A percentile compares a stretch with the other conserved stretches of the same genome.
These are phyloP conservation scores for Sapayoa aenigma DNA, from an alignment of 2,113 vertebrate species.

Conservation along the genomic window DNA sequence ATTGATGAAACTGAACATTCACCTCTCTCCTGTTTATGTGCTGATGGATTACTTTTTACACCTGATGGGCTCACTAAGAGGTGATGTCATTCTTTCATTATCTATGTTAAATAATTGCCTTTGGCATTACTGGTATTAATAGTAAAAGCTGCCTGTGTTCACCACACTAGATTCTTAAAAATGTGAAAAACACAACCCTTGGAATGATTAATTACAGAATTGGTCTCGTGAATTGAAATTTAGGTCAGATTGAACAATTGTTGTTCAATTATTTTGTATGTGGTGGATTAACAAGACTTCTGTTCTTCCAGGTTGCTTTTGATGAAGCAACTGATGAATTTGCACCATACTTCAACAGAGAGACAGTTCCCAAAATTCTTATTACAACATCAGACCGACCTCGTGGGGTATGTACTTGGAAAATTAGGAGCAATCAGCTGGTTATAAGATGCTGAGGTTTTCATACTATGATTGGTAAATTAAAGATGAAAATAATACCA, in stretches of 20 bases:
- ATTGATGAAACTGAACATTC: neutral
- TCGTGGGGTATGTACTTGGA: conserved; percentile 81
- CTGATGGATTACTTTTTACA: neutral
- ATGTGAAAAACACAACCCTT: accelerated
- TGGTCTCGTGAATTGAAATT: neutral
- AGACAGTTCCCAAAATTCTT: conserved; percentile 95
- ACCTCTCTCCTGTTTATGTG: neutral
- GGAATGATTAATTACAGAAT: neutral
- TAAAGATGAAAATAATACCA: neutral
- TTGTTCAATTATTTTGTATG: neutral
- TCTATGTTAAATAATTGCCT: neutral
- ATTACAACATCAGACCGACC: conserved; percentile 97
- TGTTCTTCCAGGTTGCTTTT: conserved; percentile 83
- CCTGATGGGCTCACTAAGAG: neutral
- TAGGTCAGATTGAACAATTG: neutral
- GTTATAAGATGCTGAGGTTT: neutral
- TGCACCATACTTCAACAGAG: conserved; percentile 91
- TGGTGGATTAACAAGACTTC: neutral
- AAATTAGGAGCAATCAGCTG: neutral
- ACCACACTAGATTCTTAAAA: neutral
- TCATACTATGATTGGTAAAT: neutral
- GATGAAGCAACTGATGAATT: conserved; percentile 98
- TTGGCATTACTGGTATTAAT: neutral
- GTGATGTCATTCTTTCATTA: neutral
- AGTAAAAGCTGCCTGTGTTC: neutral